Evolutionary conservation across 35 echinoderm and acorn worm genomes (phyloP), one percentile per base, ranked within the genome.

Genomic region (Heliocidaris erythrogramma): DNA sequence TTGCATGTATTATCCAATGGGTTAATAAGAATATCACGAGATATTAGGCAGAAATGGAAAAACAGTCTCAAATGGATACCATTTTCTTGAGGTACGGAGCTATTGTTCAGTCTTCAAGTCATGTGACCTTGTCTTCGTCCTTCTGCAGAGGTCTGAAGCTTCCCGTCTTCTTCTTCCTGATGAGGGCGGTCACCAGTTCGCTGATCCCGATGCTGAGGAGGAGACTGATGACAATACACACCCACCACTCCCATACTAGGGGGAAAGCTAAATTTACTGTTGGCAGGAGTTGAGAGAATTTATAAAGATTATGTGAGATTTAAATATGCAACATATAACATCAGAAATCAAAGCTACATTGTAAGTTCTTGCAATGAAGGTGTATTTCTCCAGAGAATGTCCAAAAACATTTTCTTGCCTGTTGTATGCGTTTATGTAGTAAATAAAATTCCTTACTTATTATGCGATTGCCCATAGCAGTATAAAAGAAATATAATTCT

Each of bases 201-300:
- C 96, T 94, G 13, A 94, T 60, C 31, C 9, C 47, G 31, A 96
- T 95, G 56, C 84, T 96, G 32, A 95, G 42, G 30, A 93, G 5
- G 2, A 96, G 53, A 47, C 96, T 94, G 0, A 93, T 85, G 17
- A 96, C 61, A 17, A 96, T 49, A 42, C 96, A 95, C 90, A 96
- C 60, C 96, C 96, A 96, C 96, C 96, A 96, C 90, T 96, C 96
- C 96, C 96, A 96, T 30, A 96, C 90, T 30, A 96, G 31, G 17
- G 96, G 96, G 84, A 96, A 96, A 71, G 94, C 90, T 50, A 96
- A 53, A 90, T 96, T 96, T 49, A 96, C 96, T 96, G 96, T 18
- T 29, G 30, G 88, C 24, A 32, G 35, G 3, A 42, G 35, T 42
- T 42, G 35, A 42, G 35, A 42, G 35, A 90, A 95, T 47, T 29